A percentile compares a stretch with the other conserved stretches of the same genome.
These are phyloP conservation scores for Parasteatoda lunata DNA, from an alignment of 2,888 invertebrate species.

Conservation along the genomic window DNA sequence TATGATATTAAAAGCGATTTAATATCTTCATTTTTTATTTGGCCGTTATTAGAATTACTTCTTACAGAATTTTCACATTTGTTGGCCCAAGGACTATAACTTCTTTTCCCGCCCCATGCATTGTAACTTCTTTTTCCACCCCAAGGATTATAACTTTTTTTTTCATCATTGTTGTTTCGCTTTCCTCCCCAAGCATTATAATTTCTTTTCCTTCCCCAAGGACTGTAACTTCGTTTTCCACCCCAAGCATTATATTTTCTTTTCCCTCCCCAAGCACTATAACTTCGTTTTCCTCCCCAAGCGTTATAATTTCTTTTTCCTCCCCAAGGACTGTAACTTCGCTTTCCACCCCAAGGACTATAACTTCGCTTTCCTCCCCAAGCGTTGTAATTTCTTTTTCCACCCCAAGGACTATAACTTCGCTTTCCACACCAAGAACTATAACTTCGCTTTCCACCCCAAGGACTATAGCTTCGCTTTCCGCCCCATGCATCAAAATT, in stretches of 20 bases:
- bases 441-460: background rate
- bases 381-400: constrained; percentile 8
- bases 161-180: background rate
- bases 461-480: constrained; percentile 27
- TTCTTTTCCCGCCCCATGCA: constrained; percentile 40
- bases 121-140: constrained; percentile 27
- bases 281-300: constrained; percentile 33
- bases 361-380: constrained; percentile 14
- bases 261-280: constrained; percentile 44
- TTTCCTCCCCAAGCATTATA: constrained; percentile 47
- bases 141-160: constrained; percentile 23
- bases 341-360: constrained; percentile 45
- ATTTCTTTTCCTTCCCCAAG: constrained; percentile 34
- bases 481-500: constrained; percentile 33
- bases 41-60: background rate
- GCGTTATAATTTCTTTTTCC: constrained; percentile 33
- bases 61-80: background rate
- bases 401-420: constrained; percentile 49
- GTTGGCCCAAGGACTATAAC: constrained; percentile 28
- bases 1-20: too few relatives aligned
- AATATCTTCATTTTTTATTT: background rate
- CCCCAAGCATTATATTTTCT: constrained; percentile 36
- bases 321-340: constrained; percentile 35
- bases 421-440: background rate
- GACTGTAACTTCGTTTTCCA: constrained; percentile 32